phyloP scores from a whole-genome alignment of 2,888 invertebrate species.

The Dryococelus australis region DNA sequence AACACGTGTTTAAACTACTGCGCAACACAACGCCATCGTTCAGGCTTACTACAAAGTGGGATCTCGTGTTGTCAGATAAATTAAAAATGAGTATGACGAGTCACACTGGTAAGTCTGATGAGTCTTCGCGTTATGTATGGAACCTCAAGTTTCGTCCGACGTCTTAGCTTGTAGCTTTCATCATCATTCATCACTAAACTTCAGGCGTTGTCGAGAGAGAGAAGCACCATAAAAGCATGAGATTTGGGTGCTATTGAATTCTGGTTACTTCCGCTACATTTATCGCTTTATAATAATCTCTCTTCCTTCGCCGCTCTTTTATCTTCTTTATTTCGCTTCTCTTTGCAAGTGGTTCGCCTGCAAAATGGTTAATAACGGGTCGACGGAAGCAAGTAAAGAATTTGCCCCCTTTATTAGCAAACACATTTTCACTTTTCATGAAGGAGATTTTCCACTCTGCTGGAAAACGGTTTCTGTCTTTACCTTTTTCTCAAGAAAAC shows the following conservation, averaged over 20 bases:
- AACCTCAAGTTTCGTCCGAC: not conserved
- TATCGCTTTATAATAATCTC: not conserved
- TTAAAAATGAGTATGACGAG: too few species aligned
- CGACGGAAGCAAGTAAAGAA: not conserved
- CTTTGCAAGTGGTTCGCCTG: not conserved
- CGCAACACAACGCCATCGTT: too few species aligned
- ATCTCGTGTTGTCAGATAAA: too few species aligned
- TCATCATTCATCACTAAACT: not conserved
- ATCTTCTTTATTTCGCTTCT: not conserved
- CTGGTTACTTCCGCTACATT: not conserved
- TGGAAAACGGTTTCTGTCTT: too few species aligned
- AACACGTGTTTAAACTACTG: too few species aligned
- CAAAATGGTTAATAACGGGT: not conserved
- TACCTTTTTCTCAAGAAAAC: too few species aligned
- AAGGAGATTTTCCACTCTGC: too few species aligned
- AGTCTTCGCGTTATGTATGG: not conserved
- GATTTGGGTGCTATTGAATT: not conserved
- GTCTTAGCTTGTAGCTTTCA: not conserved
- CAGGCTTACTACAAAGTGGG: too few species aligned
- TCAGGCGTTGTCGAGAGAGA: not conserved
- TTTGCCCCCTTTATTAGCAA: not conserved
- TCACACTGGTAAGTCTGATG: too few species aligned
- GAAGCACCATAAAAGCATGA: not conserved
- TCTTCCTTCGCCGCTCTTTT: not conserved
- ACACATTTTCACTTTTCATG: not conserved